Conservation (phyloP, 2,113 vertebrate genomes). For the Carassius carassius region DNA sequence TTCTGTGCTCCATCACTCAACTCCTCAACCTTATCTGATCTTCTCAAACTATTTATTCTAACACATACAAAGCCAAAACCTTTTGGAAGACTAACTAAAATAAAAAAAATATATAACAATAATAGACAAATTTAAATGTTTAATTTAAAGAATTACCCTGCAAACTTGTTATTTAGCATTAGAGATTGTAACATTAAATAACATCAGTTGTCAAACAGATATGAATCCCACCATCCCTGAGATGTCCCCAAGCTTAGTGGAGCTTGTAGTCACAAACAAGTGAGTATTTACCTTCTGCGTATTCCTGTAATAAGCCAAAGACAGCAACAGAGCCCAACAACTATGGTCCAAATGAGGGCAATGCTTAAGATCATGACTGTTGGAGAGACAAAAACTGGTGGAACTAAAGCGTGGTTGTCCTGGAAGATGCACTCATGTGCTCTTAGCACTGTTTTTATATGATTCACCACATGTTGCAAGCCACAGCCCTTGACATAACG, state of each 20-base stretch:
- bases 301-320: conserved; percentile 84
- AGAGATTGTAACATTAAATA: neutral
- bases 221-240: too few species aligned
- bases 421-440: neutral
- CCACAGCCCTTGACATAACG: neutral
- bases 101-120: too few species aligned
- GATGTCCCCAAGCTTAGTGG: neutral
- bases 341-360: conserved; percentile 79
- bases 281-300: conserved; percentile 83
- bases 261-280: neutral
- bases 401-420: neutral
- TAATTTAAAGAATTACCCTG: neutral
- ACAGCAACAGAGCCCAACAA: conserved; percentile 77
- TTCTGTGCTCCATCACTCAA: too few species aligned
- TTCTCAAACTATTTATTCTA: too few species aligned
- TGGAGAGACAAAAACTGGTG: conserved; percentile 27
- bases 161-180: neutral
- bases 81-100: neutral
- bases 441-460: conserved; percentile 50
- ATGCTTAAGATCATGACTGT: conserved; percentile 74
- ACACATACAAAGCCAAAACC: too few species aligned
- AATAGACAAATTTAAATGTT: neutral
- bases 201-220: too few species aligned
- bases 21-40: too few species aligned
- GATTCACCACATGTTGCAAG: neutral